Conservation (phyloP, 2,888 invertebrate genomes). For the Protodeltote pygarga region DNA sequence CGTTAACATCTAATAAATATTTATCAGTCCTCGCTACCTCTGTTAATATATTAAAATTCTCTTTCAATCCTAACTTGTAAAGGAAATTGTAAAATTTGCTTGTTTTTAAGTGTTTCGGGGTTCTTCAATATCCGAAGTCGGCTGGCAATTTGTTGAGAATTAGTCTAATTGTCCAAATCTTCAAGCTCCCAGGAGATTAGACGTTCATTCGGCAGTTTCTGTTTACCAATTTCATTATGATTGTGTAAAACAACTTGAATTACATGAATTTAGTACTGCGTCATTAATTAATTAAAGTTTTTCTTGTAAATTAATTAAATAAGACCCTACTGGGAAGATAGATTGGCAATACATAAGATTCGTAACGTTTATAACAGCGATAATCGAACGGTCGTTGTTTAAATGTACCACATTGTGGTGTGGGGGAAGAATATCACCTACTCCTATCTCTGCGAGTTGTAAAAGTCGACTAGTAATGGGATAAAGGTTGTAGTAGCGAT, state of each 20-base stretch:
- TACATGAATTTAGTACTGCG: no score
- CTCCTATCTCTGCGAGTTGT: no score
- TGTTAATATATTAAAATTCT: constrained; percentile 47
- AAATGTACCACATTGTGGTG: no score
- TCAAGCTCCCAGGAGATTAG: neutral
- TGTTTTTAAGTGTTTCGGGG: constrained; percentile 12
- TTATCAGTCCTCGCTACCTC: constrained; percentile 36
- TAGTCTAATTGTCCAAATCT: constrained; percentile 38
- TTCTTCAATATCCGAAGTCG: constrained; percentile 32
- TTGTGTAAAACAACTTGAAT: constrained; percentile 9
- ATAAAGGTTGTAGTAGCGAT: no score
- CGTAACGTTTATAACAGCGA: no score
- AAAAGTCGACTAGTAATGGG: no score
- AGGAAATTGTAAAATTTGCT: constrained; percentile 33
- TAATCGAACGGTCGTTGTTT: no score
- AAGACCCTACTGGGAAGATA: no score
- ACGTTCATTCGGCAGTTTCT: constrained; percentile 22
- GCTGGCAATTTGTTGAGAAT: constrained; percentile 41
- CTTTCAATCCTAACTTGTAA: constrained; percentile 29
- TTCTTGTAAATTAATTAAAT: no score
- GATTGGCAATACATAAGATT: no score
- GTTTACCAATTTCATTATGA: constrained; percentile 24
- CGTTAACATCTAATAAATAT: constrained; percentile 46
- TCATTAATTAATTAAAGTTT: no score
- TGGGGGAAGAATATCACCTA: no score